Evolutionary conservation across 2,888 invertebrate species (phyloP), one percentile per base, ranked within the genome.

Genomic region (Rhimphoctona megacephalus): DNA sequence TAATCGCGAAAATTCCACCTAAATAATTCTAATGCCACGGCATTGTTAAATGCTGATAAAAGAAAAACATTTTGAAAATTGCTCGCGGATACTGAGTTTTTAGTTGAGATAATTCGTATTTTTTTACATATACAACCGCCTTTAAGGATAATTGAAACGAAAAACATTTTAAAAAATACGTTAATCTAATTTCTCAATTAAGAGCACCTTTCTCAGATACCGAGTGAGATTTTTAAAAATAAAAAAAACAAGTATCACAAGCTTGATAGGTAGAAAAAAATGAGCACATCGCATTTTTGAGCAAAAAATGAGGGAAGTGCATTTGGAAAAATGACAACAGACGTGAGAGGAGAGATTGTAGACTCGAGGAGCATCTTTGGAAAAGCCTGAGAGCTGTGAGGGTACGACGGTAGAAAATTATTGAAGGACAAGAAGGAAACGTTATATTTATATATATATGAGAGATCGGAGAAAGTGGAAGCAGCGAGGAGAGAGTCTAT

Each of bases 371-470:
- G 84, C 78, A 84, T 84, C 84, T 86, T 69, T 79, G 64, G 54
- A 78, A 61, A 74, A 81, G 80, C 49, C 43, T 57, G 67, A 76
- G 84, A 57, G 80, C 67, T 57, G 61, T 9, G 79, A 83, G 88
- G 83, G 77, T 83, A 83, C 69, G 66, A 79, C 36, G 79, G 70
- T 70, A 79, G 79, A 88, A 88, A 80, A 88, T 87, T 87, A 88
- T 83, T 76, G 76, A 77, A 85, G 79, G 79, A 74, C 78, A 64
- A 74, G 82, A 54, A 67, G 84, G 66, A 79, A 79, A 52, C 49
- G 70, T 69, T 64, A 22, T 49, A 66, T 39, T 25, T 43, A 52
- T 67, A 25, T 46, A 46, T 43, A 67, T 39, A 52, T 39, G 52
- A 67, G 73, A 77, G 52, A 33, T 33, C 72, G 83, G 73, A 77